A percentile compares a stretch with the other conserved stretches of the same genome.
Evolutionary conservation across 1,140 invertebrate species (phyloP).

Genomic region (Tetramorium alpestre): DNA sequence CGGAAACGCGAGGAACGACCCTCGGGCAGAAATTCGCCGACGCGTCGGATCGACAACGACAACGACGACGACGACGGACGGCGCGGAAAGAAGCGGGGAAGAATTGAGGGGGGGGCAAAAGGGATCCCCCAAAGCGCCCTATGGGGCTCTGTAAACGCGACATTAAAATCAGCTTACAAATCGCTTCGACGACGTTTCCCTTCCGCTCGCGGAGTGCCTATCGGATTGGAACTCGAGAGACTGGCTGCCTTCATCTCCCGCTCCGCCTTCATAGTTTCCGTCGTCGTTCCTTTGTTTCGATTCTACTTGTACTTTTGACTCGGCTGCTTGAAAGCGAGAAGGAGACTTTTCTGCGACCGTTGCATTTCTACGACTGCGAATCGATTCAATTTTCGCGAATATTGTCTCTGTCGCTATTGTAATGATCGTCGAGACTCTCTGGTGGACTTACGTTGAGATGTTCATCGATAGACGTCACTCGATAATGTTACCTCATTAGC

Average conservation of each 20-base stretch:
- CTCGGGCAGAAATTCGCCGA: constrained; percentile 66
- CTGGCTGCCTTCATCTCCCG: constrained; percentile 37
- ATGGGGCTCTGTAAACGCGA: constrained; percentile 76
- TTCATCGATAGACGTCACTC: constrained; percentile 19
- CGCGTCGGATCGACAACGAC: constrained; percentile 15
- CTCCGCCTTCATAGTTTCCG: neutral
- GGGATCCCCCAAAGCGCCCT: constrained; percentile 45
- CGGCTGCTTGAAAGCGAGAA: neutral
- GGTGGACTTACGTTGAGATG: constrained; percentile 64
- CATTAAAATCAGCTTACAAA: constrained; percentile 80
- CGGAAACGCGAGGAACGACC: constrained; percentile 72
- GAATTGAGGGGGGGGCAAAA: neutral
- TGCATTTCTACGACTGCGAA: constrained; percentile 66
- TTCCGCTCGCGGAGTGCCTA: constrained; percentile 65
- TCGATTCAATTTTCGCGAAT: constrained; percentile 62
- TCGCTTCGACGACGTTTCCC: constrained; percentile 73
- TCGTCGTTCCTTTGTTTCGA: constrained; percentile 12
- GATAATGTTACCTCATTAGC: constrained; percentile 38
- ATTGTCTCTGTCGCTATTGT: constrained; percentile 46
- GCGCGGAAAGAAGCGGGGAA: constrained; percentile 17
- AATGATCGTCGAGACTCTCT: constrained; percentile 54
- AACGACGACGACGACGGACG: neutral
- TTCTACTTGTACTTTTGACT: constrained; percentile 13
- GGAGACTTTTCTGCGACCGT: constrained; percentile 68
- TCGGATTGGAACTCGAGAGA: constrained; percentile 70